These are phyloP conservation scores for Pyrrhosoma nymphula DNA, from an alignment of 2,888 invertebrate species.

Conservation along the genomic window DNA sequence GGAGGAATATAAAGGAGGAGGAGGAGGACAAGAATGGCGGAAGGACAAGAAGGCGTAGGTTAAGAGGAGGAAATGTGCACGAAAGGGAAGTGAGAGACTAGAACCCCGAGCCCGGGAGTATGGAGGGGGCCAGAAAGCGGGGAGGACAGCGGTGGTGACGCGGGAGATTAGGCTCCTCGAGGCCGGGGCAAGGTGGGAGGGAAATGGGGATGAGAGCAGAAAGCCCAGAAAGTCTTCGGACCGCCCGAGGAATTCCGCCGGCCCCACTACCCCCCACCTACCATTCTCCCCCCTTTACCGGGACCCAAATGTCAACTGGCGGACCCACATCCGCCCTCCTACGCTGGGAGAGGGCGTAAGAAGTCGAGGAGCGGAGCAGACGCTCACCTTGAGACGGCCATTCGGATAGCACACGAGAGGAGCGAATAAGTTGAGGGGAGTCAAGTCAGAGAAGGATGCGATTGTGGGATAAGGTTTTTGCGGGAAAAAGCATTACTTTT, in stretches of 20 bases:
- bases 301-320: neutral
- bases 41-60: no score
- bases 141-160: neutral
- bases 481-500: no score
- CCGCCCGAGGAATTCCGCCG: neutral
- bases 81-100: neutral
- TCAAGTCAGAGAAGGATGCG: neutral
- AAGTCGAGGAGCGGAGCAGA: neutral
- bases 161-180: neutral
- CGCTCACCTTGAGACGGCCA: neutral
- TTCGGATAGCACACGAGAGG: neutral
- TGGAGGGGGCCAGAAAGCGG: neutral
- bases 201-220: neutral
- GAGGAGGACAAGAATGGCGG: neutral
- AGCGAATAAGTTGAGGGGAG: neutral
- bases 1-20: neutral
- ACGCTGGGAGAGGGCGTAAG: neutral
- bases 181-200: neutral
- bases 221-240: neutral
- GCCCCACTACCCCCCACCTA: neutral
- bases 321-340: neutral
- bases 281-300: neutral
- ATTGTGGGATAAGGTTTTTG: neutral
- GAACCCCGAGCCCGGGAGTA: no score
- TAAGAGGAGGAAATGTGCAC: neutral